A percentile compares a stretch with the other conserved stretches of the same genome.
These are phyloP conservation scores for Neodiprion fabricii DNA, from an alignment of 1,140 invertebrate genomes.

Conservation along the genomic window DNA sequence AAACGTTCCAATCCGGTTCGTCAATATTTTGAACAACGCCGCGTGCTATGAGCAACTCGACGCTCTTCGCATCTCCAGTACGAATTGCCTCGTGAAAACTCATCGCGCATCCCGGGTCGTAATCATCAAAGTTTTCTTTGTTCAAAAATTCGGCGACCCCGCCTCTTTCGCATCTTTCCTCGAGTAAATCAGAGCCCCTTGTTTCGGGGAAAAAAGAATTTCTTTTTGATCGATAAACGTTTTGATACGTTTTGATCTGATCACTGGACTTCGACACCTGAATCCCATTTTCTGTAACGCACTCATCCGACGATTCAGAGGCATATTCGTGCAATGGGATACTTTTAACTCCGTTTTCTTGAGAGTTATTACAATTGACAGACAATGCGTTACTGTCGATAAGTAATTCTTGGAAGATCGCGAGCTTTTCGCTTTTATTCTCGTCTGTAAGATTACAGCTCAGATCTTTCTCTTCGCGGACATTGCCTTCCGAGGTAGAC, in stretches of 20 bases:
- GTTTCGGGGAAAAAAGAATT: not conserved
- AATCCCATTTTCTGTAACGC: not conserved
- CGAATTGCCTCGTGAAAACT: conserved; percentile 50
- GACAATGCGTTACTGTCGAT: not conserved
- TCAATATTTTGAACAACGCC: conserved; percentile 49
- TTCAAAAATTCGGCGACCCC: not conserved
- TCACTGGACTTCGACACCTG: not conserved
- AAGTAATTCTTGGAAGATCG: not conserved
- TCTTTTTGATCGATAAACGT: not conserved
- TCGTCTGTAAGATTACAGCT: not conserved
- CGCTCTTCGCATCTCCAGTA: conserved; percentile 39
- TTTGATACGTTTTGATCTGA: not conserved
- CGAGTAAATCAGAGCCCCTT: not conserved
- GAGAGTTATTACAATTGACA: not conserved
- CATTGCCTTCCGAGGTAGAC: not conserved
- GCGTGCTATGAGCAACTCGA: conserved; percentile 40
- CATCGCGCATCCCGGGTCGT: conserved; percentile 18
- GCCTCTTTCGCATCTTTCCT: not conserved
- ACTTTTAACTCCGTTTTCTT: not conserved
- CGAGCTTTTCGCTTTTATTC: not conserved
- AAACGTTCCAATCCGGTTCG: conserved; percentile 57
- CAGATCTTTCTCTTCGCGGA: not conserved
- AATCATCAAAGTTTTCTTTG: conserved; percentile 20
- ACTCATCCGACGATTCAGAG: not conserved
- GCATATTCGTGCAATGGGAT: not conserved